Evolutionary conservation across 2,113 vertebrate species (phyloP).

Genomic region (Enhydra lutris): DNA sequence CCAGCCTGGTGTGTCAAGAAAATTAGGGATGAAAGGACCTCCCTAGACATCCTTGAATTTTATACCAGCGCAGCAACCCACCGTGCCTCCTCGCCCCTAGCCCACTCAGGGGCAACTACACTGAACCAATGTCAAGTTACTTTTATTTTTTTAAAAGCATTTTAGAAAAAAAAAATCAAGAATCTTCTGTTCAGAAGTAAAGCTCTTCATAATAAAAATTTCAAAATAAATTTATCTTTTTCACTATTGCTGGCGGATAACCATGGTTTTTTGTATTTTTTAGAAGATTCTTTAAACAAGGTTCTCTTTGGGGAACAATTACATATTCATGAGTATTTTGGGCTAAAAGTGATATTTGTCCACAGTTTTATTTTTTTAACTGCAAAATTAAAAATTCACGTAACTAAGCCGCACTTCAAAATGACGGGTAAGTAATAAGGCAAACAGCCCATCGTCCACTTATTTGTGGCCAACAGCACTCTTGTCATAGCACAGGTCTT

Average conservation of each 20-base stretch:
- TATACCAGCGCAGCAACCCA: neutral
- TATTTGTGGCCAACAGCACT: neutral
- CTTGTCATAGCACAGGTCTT: neutral
- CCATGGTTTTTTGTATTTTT: neutral
- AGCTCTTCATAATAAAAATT: neutral
- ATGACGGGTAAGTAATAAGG: neutral
- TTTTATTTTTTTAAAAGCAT: neutral
- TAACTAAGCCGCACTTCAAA: neutral
- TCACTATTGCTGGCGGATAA: neutral
- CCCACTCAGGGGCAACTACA: neutral
- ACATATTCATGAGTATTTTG: neutral
- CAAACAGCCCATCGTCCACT: neutral
- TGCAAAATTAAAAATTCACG: neutral
- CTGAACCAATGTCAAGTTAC: neutral
- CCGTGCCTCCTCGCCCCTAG: neutral
- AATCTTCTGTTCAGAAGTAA: neutral
- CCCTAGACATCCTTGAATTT: neutral
- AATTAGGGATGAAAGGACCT: neutral
- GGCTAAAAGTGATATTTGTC: neutral
- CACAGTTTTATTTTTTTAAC: neutral
- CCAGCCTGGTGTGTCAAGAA: neutral
- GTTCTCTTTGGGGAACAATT: neutral
- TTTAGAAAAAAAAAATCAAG: neutral
- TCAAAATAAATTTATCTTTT: neutral
- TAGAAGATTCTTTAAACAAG: neutral